These are phyloP conservation scores for Phortica variegata DNA, from an alignment of 1,140 invertebrate species.

Conservation along the genomic window DNA sequence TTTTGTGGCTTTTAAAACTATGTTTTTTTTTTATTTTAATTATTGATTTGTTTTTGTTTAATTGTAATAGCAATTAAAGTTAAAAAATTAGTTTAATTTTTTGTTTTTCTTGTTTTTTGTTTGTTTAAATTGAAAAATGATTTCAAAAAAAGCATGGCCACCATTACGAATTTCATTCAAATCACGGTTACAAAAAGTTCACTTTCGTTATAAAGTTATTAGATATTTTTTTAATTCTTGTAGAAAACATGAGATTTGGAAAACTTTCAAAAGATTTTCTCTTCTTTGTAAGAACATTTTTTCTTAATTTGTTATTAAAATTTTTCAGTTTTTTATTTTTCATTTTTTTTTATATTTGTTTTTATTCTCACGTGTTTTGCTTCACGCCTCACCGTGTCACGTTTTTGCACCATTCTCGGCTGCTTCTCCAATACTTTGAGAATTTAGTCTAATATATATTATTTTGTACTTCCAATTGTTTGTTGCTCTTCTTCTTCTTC, in stretches of 20 bases:
- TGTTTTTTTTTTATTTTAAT: constrained; percentile 6
- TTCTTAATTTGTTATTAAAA: background rate
- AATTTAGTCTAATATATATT: constrained; percentile 13
- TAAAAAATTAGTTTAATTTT: background rate
- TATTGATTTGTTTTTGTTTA: background rate
- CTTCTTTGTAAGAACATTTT: background rate
- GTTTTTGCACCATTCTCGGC: constrained; percentile 18
- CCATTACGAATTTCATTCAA: constrained; percentile 57
- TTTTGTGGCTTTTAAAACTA: too few species aligned
- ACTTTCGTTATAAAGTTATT: constrained; percentile 28
- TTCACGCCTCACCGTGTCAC: background rate
- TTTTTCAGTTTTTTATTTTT: background rate
- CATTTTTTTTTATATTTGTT: background rate
- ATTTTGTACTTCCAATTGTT: constrained; percentile 55
- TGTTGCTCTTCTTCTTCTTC: constrained; percentile 23
- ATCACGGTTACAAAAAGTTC: constrained; percentile 47
- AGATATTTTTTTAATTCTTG: constrained; percentile 4
- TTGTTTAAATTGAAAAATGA: constrained; percentile 33
- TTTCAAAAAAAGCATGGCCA: constrained; percentile 49
- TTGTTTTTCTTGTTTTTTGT: constrained; percentile 18
- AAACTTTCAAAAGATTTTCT: background rate
- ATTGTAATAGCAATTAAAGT: constrained; percentile 15
- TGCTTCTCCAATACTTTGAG: constrained; percentile 26
- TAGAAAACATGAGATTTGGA: constrained; percentile 5
- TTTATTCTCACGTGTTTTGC: background rate